Evolutionary conservation across 2,797 vertebrate species (phyloP).

Genomic region (Anableps anableps): DNA sequence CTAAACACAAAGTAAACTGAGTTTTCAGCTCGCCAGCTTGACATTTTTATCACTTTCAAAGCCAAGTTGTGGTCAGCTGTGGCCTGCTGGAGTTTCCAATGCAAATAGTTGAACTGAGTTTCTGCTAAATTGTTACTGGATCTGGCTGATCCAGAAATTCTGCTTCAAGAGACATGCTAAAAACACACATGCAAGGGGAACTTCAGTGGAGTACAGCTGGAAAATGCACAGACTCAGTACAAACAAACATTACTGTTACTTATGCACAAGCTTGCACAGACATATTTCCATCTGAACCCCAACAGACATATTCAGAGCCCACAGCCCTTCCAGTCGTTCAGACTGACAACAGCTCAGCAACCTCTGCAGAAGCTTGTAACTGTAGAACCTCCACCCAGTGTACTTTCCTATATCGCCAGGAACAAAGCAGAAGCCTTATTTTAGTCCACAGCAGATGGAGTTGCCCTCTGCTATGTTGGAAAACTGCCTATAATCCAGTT

Average conservation of each 20-base stretch:
- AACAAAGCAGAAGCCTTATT: slow-evolving; percentile 64
- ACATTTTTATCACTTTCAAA: slow-evolving; percentile 12
- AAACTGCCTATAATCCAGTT: not conserved
- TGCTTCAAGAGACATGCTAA: slow-evolving; percentile 29
- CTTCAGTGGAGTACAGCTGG: not conserved
- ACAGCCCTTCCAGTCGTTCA: slow-evolving; percentile 37
- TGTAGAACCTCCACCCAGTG: slow-evolving; percentile 50
- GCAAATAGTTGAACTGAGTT: slow-evolving; percentile 16
- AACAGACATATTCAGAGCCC: slow-evolving; percentile 17
- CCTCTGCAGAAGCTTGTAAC: slow-evolving; percentile 59
- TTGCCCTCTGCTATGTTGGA: slow-evolving; percentile 6
- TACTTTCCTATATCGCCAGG: slow-evolving; percentile 54
- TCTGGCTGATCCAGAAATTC: slow-evolving; percentile 12
- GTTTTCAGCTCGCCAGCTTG: slow-evolving; percentile 29
- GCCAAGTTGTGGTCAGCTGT: slow-evolving; percentile 53
- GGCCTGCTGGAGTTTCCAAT: slow-evolving; percentile 23
- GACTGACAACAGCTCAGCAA: slow-evolving; percentile 54
- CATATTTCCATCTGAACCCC: slow-evolving; percentile 20
- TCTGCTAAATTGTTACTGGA: slow-evolving; percentile 40
- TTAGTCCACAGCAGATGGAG: slow-evolving; percentile 31
- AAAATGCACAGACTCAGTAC: slow-evolving; percentile 8
- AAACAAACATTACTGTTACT: slow-evolving; percentile 9
- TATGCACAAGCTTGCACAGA: not conserved
- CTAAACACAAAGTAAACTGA: slow-evolving; percentile 27
- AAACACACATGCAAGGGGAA: slow-evolving; percentile 37